Evolutionary conservation across 2,888 invertebrate genomes (phyloP).

Genomic region (Sabatieria punctata): DNA sequence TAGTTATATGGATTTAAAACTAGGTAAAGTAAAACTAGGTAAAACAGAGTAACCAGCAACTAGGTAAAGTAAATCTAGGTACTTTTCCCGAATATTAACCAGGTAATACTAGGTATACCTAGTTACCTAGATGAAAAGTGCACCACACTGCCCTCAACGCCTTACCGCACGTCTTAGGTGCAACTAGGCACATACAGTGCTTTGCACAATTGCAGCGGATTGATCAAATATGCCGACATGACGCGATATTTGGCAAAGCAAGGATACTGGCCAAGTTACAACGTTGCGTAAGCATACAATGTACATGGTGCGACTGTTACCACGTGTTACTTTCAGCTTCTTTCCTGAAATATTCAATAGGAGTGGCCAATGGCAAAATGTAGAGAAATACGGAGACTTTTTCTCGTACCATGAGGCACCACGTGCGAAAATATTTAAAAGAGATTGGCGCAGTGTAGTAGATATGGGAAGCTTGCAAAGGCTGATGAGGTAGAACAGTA

Average conservation of each 20-base stretch:
- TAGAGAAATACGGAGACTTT: conserved; percentile 42
- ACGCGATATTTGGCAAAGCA: conserved; percentile 46
- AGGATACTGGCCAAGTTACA: conserved; percentile 57
- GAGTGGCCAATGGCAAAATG: conserved; percentile 44
- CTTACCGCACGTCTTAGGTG: too few species aligned
- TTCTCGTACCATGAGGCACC: conserved; percentile 49
- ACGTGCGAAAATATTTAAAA: conserved; percentile 45
- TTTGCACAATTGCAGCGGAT: conserved; percentile 31
- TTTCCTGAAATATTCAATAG: conserved; percentile 47
- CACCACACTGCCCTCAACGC: too few species aligned
- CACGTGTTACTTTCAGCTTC: conserved; percentile 31
- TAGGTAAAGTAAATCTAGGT: too few species aligned
- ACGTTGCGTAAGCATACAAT: conserved; percentile 41
- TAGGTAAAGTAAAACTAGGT: too few species aligned
- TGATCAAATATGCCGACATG: conserved; percentile 45
- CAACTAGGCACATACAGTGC: too few species aligned
- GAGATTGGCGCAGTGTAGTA: conserved; percentile 41
- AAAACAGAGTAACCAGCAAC: too few species aligned
- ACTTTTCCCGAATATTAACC: too few species aligned
- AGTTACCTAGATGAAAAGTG: too few species aligned
- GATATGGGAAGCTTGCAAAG: conserved; percentile 44
- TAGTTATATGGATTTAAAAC: too few species aligned
- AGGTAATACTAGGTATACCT: too few species aligned
- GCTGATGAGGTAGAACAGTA: conserved; percentile 35
- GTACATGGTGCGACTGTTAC: not conserved